phyloP scores from a whole-genome alignment of 2,797 vertebrate genomes.

The Poecilia wingei region DNA sequence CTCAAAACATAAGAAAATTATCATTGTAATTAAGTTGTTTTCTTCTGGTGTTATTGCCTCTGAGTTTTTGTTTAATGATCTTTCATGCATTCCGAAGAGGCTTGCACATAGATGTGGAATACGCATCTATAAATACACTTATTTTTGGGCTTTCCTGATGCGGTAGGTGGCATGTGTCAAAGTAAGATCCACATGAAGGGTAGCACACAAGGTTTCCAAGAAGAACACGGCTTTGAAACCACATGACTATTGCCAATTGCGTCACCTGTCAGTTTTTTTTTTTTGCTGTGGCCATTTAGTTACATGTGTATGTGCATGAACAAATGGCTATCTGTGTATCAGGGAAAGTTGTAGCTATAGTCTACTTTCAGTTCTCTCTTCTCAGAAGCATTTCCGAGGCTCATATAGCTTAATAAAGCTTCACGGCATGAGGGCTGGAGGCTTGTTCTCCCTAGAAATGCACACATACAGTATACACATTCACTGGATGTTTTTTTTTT shows the following conservation, averaged over 20 bases:
- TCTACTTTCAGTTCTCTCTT: constrained; percentile 47
- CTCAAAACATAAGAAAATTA: constrained; percentile 27
- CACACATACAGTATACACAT: constrained; percentile 13
- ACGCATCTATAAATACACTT: constrained; percentile 5
- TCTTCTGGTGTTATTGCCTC: neutral
- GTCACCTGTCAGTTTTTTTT: neutral
- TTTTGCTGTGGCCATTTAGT: neutral
- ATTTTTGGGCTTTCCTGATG: neutral
- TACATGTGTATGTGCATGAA: neutral
- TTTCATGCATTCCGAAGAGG: constrained; percentile 14
- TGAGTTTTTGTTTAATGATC: constrained; percentile 2
- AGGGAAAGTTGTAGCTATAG: constrained; percentile 16
- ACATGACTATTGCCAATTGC: neutral
- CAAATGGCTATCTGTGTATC: neutral
- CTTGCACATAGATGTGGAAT: constrained; percentile 7
- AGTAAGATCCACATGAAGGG: neutral
- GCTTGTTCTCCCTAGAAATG: constrained; percentile 45
- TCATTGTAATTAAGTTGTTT: constrained; percentile 19
- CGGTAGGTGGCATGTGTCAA: neutral
- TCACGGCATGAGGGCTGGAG: constrained; percentile 46
- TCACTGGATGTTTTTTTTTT: neutral
- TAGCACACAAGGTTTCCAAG: constrained; percentile 2
- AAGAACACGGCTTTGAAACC: neutral
- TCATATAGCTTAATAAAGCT: constrained; percentile 72
- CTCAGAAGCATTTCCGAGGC: constrained; percentile 33